phyloP scores from a whole-genome alignment of 1,140 invertebrate species.

The Lepidotrigona ventralis region DNA sequence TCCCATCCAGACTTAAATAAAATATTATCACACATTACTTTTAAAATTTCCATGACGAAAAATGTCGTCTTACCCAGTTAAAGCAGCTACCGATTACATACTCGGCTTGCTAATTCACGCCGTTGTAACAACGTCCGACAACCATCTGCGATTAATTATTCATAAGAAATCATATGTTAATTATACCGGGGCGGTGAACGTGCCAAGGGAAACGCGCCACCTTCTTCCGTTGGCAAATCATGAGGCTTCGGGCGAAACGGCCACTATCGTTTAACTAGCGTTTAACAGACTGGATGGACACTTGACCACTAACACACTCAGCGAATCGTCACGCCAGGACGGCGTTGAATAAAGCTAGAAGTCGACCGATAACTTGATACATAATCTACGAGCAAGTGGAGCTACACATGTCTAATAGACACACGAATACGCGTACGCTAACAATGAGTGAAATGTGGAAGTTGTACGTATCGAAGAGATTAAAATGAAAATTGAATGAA shows the following conservation, averaged over 20 bases:
- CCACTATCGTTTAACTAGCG: conserved; percentile 27
- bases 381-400: not conserved
- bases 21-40: too few relatives aligned
- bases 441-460: not conserved
- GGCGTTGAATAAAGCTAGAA: conserved; percentile 53
- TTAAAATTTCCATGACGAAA: too few relatives aligned
- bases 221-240: conserved; percentile 54
- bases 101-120: conserved; percentile 21
- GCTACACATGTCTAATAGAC: not conserved
- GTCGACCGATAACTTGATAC: conserved; percentile 29
- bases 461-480: not conserved
- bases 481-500: not conserved
- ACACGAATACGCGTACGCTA: not conserved
- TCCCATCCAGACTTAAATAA: too few relatives aligned
- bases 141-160: conserved; percentile 29
- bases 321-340: conserved; percentile 51
- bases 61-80: too few relatives aligned
- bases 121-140: conserved; percentile 17
- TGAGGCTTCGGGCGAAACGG: conserved; percentile 43
- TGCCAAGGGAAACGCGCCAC: conserved; percentile 18
- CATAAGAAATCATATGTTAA: conserved; percentile 26
- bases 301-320: conserved; percentile 46
- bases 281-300: conserved; percentile 66
- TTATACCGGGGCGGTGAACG: conserved; percentile 8
- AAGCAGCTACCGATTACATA: conserved; percentile 26